A percentile compares a stretch with the other conserved stretches of the same genome.
Conservation (phyloP, 64 coral and sea anemone species). For the Montipora sp. region DNA sequence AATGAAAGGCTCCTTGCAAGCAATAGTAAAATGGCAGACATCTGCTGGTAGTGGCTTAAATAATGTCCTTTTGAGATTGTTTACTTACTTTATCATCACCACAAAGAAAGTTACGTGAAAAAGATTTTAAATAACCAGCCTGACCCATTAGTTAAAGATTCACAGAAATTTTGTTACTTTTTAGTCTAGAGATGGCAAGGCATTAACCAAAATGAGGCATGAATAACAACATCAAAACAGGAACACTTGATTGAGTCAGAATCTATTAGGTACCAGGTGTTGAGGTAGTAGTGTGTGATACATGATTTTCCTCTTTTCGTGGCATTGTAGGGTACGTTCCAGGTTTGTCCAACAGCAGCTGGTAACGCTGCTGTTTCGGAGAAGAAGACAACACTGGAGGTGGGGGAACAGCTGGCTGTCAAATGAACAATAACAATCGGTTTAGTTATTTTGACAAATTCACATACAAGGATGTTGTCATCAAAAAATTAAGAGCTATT, state of each 20-base stretch:
- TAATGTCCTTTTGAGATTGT: no score
- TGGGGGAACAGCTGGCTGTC: slow-evolving; percentile 30
- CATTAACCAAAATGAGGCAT: no score
- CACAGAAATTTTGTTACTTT: no score
- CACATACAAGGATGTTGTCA: background rate
- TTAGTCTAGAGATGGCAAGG: no score
- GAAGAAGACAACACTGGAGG: slow-evolving; percentile 62
- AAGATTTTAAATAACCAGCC: no score
- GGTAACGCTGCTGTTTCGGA: slow-evolving; percentile 84
- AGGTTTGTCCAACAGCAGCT: slow-evolving; percentile 79
- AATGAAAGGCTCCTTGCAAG: no score
- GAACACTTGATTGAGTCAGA: background rate
- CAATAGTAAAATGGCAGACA: no score
- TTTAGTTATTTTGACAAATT: background rate
- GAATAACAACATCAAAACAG: background rate
- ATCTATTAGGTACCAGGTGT: slow-evolving; percentile 59
- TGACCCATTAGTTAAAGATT: no score
- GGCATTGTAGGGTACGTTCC: slow-evolving; percentile 83
- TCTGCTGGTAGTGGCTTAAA: no score
- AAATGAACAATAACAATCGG: slow-evolving; percentile 6
- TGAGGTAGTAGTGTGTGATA: slow-evolving; percentile 54
- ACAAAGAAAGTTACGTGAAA: no score
- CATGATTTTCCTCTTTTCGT: slow-evolving; percentile 74
- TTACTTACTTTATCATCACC: no score
- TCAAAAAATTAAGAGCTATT: no score